Evolutionary conservation across 2,797 vertebrate species (phyloP), one percentile per base, ranked within the genome.

Genomic region (Lepus townsendii): DNA sequence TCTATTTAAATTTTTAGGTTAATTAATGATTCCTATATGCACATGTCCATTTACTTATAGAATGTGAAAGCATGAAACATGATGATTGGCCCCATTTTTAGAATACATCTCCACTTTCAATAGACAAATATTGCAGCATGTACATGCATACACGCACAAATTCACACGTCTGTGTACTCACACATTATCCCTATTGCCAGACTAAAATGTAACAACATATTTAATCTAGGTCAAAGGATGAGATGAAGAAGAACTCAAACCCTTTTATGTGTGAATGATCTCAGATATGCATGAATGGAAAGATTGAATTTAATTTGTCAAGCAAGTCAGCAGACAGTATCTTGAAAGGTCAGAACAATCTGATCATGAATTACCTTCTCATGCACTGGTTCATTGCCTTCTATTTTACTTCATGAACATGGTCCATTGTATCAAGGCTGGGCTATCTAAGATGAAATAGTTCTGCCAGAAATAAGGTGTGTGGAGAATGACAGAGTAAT

Each of bases 311-410:
- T 63, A 60, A 54, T n/a, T 93, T 93, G 89, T 65, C 93, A 95
- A 90, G 22, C 72, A 88, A 68, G 47, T 79, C 83, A 93, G 24
- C 88, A 96, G 93, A 93, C 83, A 83, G 80, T 52, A 38, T 54
- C 87, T 35, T 63, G 32, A 91, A 94, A 96, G 94, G 71, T 90
- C 94, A 90, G 90, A 95, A 83, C 89, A 85, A 4, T 91, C 73
- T 88, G 91, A 63, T 83, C 87, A 78, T 27, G 63, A 63, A 77
- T 95, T 65, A 32, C 52, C 27, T 91, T 84, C 42, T 87, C 60
- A 30, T 38, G 22, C n/a, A 27, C 52, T 93, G 95, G 91, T 94
- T 38, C 95, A 93, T 68, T 93, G 94, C 72, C 32, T 95, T 91
- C n/a, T 50, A 84, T 62, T 94, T 90, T 20, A 84, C 57, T 77